Base-by-base conservation (phyloP, 2,797 vertebrate genomes). In the Lepilemur septentrionalis region DNA sequence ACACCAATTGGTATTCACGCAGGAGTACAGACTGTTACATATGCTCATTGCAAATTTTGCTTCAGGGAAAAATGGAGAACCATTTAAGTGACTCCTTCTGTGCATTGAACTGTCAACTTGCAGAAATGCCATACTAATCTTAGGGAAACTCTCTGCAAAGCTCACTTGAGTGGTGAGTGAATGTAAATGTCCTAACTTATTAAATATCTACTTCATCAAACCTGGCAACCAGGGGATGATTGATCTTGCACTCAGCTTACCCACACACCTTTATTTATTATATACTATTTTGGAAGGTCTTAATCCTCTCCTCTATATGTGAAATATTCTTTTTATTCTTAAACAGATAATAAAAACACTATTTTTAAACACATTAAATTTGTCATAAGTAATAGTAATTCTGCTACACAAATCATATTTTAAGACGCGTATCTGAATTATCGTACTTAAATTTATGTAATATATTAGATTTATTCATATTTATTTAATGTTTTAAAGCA, bases 61-160 rank as follows among this genome's bases (percentile, higher is more conserved):
- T 92, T 96, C 91, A 72, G 96, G 96, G 97, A 94, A 96, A 96
- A 96, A 91, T 88, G 61, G 94, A 96, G 67, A 93, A 50, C 57
- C 83, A 30, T 93, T 95, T 97, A 89, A 94, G 80, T 87, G 50
- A 89, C 75, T 95, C 80, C 65, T 95, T 75, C 82, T 79, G 95
- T 73, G 57, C 87, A 94, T 6, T 93, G 94, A 97, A 94, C 93
- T 96, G 89, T 95, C 92, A 95, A 72, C 83, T 94, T 91, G 70
- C 79, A 92, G 87, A 78, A 97, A 96, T 91, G 70, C 86, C 89
- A 79, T 50, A 70, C 90, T 90, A 70, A 96, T 93, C 81, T 95
- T 85, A 87, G 50, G 46, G 70, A 96, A 95, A 75, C 86, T 89
- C 83, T 93, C 95, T 88, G 55, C 52, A 65, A 94, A 96, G 50